Evolutionary conservation across 1,140 invertebrate genomes (phyloP).

Genomic region (Calosoma granatense): DNA sequence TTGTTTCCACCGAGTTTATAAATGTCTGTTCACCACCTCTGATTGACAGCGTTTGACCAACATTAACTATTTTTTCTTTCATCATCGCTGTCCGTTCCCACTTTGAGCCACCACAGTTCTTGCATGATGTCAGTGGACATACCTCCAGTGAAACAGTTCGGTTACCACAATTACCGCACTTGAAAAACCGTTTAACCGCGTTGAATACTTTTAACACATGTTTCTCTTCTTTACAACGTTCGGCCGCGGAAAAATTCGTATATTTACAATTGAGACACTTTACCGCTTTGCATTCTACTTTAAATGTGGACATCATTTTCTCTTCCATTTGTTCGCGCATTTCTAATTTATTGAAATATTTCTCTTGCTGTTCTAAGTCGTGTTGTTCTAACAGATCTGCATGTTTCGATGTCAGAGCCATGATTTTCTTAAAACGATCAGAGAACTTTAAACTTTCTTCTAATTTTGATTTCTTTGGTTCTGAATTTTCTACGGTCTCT

Average conservation of each 20-base stretch:
- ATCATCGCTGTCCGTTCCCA: constrained; percentile 77
- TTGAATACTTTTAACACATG: constrained; percentile 70
- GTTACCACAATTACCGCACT: constrained; percentile 76
- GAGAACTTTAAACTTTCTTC: constrained; percentile 40
- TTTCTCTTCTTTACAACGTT: constrained; percentile 69
- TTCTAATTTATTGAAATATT: constrained; percentile 82
- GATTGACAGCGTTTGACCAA: constrained; percentile 48
- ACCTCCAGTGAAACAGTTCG: constrained; percentile 67
- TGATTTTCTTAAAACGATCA: constrained; percentile 64
- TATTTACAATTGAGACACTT: constrained; percentile 84
- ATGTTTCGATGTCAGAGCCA: constrained; percentile 70
- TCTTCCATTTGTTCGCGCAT: constrained; percentile 86
- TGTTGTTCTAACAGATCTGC: constrained; percentile 59
- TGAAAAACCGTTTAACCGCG: constrained; percentile 81
- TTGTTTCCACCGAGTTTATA: constrained; percentile 44
- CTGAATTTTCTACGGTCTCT: constrained; percentile 35
- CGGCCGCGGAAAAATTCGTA: constrained; percentile 70
- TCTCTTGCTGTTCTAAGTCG: constrained; percentile 64
- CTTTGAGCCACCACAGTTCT: constrained; percentile 58
- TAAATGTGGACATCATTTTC: constrained; percentile 79
- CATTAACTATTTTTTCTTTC: constrained; percentile 50
- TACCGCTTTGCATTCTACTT: constrained; percentile 78
- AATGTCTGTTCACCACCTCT: constrained; percentile 62
- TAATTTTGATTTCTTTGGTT: constrained; percentile 39
- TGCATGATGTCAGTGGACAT: constrained; percentile 65